A percentile compares a stretch with the other conserved stretches of the same genome.
Conservation (phyloP, 2,797 vertebrate genomes). For the Pangasius mekongensis region DNA sequence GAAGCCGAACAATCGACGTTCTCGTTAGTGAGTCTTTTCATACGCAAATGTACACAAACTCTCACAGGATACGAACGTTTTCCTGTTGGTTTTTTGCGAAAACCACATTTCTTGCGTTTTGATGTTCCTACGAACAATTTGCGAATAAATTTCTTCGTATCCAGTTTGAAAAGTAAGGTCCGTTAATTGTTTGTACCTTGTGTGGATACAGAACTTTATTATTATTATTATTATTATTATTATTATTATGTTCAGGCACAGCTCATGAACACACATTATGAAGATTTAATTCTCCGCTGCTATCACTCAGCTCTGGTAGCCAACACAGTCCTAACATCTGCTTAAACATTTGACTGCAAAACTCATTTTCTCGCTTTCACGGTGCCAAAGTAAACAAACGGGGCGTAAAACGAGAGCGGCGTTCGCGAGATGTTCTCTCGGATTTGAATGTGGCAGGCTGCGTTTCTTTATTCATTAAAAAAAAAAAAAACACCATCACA, state of each 20-base stretch:
- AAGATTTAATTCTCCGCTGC: not conserved
- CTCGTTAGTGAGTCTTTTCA: too few species aligned
- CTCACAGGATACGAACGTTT: not conserved
- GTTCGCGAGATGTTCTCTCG: constrained; percentile 54
- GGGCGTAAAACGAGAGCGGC: constrained; percentile 52
- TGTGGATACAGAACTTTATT: not conserved
- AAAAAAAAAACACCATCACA: constrained; percentile 61
- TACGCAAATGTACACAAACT: too few species aligned
- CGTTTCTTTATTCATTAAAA: constrained; percentile 70
- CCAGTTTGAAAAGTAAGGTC: not conserved
- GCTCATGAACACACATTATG: not conserved
- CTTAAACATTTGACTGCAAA: constrained; percentile 63
- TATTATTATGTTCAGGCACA: not conserved
- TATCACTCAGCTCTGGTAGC: constrained; percentile 43
- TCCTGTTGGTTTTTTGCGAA: too few species aligned
- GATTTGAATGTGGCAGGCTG: constrained; percentile 69
- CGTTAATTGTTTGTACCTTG: not conserved
- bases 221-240: not conserved
- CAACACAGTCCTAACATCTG: constrained; percentile 56
- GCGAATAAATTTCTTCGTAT: not conserved
- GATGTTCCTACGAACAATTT: not conserved
- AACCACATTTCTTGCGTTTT: too few species aligned
- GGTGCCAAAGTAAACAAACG: constrained; percentile 57
- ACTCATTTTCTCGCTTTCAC: constrained; percentile 45
- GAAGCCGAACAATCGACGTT: too few species aligned